Conservation (phyloP, 2,888 invertebrate species). For the Plutella xylostella region DNA sequence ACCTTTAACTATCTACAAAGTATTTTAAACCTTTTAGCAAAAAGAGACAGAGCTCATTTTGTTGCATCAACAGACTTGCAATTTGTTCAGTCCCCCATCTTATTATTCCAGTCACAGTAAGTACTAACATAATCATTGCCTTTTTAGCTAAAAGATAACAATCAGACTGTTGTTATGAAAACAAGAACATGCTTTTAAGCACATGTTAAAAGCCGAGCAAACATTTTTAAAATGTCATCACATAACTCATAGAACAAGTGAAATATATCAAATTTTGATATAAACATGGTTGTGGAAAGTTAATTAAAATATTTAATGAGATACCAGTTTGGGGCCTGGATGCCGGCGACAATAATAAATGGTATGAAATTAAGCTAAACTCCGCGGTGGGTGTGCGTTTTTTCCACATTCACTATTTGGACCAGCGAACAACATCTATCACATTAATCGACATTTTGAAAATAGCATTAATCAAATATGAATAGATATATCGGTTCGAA, state of each 20-base stretch:
- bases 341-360: constrained; percentile 59
- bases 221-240: not conserved
- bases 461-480: not conserved
- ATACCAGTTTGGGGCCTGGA: constrained; percentile 42
- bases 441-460: not conserved
- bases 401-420: constrained; percentile 2
- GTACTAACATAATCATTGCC: constrained; percentile 7
- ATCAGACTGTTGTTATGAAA: not conserved
- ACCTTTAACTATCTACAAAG: no score
- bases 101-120: constrained; percentile 6
- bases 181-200: not conserved
- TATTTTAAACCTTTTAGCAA: no score
- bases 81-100: constrained; percentile 3
- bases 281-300: constrained; percentile 46
- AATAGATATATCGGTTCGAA: no score
- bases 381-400: constrained; percentile 40
- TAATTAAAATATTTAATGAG: constrained; percentile 67
- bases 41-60: no score
- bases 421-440: not conserved
- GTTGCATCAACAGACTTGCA: not conserved
- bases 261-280: constrained; percentile 46
- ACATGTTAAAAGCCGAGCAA: not conserved
- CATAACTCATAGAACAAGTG: not conserved
- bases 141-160: constrained; percentile 7
- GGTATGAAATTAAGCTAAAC: constrained; percentile 52